A percentile compares a stretch with the other conserved stretches of the same genome.
Evolutionary conservation across 2,113 vertebrate genomes (phyloP).

Genomic region (Myrmecophaga tridactyla): DNA sequence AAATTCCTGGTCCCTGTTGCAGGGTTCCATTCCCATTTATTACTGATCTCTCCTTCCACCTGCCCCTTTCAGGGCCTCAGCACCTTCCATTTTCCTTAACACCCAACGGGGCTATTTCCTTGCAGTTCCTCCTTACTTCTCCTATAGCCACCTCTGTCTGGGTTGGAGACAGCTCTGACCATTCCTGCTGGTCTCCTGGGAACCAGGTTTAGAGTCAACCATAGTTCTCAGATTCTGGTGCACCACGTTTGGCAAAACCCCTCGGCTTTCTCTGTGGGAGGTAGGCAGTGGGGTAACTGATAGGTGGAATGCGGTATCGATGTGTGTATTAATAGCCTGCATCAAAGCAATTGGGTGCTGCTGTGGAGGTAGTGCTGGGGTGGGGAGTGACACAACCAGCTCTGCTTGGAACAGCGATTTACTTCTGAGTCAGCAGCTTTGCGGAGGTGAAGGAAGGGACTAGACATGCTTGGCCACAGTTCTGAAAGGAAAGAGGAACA

Average conservation of each 20-base stretch:
- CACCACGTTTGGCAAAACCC: background rate
- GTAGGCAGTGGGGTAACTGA: background rate
- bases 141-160: background rate
- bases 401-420: background rate
- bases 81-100: background rate
- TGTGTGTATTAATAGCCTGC: background rate
- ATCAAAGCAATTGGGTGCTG: background rate
- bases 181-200: background rate
- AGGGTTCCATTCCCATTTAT: background rate
- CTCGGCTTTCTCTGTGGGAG: background rate
- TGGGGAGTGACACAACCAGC: background rate
- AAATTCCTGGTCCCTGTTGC: background rate
- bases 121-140: background rate
- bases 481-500: background rate
- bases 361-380: background rate
- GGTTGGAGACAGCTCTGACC: background rate
- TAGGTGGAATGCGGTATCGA: background rate
- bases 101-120: background rate
- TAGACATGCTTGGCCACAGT: background rate
- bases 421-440: conserved; percentile 48
- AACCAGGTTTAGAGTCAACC: background rate
- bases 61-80: background rate
- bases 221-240: background rate
- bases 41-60: background rate
- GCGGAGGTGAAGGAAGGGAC: background rate